Evolutionary conservation across 2,797 vertebrate genomes (phyloP), one percentile per base, ranked within the genome.

Genomic region (Halcyon smyrnensis): DNA sequence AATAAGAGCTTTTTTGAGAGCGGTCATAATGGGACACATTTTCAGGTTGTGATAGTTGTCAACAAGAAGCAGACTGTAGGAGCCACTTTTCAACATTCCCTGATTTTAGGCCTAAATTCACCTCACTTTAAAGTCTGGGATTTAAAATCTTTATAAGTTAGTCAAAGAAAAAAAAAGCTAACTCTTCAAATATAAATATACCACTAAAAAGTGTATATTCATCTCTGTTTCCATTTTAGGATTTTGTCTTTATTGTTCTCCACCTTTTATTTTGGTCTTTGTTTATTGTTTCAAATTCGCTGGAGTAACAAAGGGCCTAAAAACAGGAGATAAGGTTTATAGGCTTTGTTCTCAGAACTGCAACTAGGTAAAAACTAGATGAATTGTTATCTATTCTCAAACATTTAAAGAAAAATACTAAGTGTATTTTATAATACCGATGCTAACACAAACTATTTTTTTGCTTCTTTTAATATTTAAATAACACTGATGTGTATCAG

Each of bases 381-480:
- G n/a, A 82, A 87, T 68, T 21, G 27, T 65, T 65, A 46, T 71
- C 50, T 91, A 75, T 57, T 93, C 69, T 95, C 69, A 78, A 62
- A 71, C 57, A 71, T 71, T 68, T 89, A 39, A 87, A 81, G 41
- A 46, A 8, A 93, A 93, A 84, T 69, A 62, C 18, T 21, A 69
- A 64, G 19, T 45, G 9, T 71, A 59, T 81, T 94, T 95, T 88
- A 30, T 87, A 96, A 85, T 67, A 60, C 34, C 48, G 84, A 68
- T 37, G 69, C 54, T 91, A 88, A 81, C 43, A 80, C 46, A 84
- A 73, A 71, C 62, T 80, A 3, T 84, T 91, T 48, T 93, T 93
- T 76, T 73, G 50, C 51, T 81, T 92, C 65, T 87, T 86, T n/a
- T 91, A 93, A 43, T 83, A 84, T 92, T 87, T 92, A 88, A 92